Conservation (phyloP, 2,113 vertebrate genomes). For the Canis aureus region DNA sequence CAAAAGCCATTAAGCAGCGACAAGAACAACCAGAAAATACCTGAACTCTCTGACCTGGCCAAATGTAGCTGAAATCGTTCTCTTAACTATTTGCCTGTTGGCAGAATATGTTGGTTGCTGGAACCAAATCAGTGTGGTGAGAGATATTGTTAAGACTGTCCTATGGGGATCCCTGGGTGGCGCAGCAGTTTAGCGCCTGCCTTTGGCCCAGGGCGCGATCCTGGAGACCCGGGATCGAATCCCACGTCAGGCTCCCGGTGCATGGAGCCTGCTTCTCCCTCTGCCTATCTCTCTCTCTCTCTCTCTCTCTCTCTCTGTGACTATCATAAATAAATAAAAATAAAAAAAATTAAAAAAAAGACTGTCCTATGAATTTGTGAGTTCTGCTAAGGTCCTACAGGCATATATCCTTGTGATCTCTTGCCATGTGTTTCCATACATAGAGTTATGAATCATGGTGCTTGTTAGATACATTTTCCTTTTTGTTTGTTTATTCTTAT, state of each 20-base stretch:
- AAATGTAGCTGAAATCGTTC: neutral
- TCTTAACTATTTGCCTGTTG: neutral
- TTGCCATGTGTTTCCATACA: neutral
- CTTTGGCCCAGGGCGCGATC: no score
- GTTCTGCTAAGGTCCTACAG: neutral
- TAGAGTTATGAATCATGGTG: neutral
- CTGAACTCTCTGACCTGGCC: neutral
- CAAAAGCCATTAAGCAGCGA: neutral
- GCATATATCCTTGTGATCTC: neutral
- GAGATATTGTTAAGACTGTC: neutral
- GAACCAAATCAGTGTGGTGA: neutral
- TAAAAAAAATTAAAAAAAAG: no score
- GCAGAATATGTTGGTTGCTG: neutral
- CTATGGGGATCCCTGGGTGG: no score
- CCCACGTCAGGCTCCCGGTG: no score
- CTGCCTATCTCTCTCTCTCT: no score
- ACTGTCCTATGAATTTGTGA: neutral
- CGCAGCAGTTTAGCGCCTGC: no score
- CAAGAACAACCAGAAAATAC: neutral
- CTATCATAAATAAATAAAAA: no score
- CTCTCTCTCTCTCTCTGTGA: no score
- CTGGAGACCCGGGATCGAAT: no score
- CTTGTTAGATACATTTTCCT: neutral
- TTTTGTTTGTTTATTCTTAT: neutral
- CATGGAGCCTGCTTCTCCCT: no score